Evolutionary conservation across 2,797 vertebrate species (phyloP), one percentile per base, ranked within the genome.

Genomic region (Monodelphis domestica): DNA sequence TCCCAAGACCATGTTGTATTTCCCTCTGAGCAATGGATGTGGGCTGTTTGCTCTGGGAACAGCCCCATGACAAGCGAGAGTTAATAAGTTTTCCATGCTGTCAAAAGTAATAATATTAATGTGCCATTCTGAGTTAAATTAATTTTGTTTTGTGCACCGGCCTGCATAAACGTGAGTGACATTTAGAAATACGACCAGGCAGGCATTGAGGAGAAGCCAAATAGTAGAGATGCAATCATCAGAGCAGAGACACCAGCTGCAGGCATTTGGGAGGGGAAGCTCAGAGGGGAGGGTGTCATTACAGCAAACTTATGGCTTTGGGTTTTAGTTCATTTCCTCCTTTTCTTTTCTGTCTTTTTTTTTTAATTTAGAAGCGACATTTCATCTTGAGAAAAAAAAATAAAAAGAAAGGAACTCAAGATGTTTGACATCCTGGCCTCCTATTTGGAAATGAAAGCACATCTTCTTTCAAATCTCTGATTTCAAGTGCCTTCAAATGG

Each of bases 71-170:
- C 98, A 98, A 98, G 97, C 95, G 97, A 96, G 91, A 97, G 97
- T 98, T 98, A 98, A 98, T 98, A 98, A 96, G 97, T 98, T 98
- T 98, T 98, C 97, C 96, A 97, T 98, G 98, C 97, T 98, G 98
- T 99, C 98, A 98, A 98, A 98, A 98, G 97, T 98, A 98, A 98
- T 98, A 98, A 98, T 98, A 98, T 98, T 98, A 98, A 97, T 89
- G 53, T 94, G 97, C 97, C 94, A 63, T 98, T 98, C 97, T 96
- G 96, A 98, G 97, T 98, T 98, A 98, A 98, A 98, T 98, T 98
- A 98, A 98, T 98, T 98, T 98, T 98, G 98, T 96, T 98, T 98
- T 98, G 98, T 98, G 97, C 97, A 96, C 95, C 98, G 97, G 98
- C 95, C 97, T 98, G 97, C 96, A 92, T 96, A 98, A 98, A 98